Conservation (phyloP, 2,113 vertebrate genomes). For the Aleadryas rufinucha region DNA sequence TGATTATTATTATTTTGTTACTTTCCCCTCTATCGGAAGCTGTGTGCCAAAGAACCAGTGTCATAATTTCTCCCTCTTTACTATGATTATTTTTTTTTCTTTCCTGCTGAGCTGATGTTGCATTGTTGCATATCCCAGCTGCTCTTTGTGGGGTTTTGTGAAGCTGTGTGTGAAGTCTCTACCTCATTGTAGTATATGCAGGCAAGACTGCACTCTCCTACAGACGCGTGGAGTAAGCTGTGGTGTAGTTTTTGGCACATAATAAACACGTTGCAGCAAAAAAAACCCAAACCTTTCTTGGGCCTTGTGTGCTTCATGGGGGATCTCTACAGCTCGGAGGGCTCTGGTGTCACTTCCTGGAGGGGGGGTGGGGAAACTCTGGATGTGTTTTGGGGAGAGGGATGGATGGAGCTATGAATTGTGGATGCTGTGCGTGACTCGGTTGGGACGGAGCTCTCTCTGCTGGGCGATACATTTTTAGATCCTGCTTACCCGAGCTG, state of each 20-base stretch:
- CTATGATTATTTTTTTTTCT: neutral
- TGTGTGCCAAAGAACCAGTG: constrained; percentile 95
- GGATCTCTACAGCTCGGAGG: fast-evolving
- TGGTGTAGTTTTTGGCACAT: constrained; percentile 91
- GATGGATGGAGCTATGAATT: neutral
- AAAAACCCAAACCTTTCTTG: neutral
- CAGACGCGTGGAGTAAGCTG: constrained; percentile 93
- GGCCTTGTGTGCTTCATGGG: fast-evolving
- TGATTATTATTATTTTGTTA: constrained; percentile 52
- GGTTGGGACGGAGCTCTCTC: neutral
- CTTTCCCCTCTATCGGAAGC: constrained; percentile 82
- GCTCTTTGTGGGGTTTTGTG: constrained; percentile 91
- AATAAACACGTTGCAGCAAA: constrained; percentile 99
- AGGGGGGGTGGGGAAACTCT: neutral
- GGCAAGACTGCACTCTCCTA: constrained; percentile 92
- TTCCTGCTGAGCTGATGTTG: constrained; percentile 88
- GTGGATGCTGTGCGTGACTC: neutral
- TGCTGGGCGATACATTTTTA: fast-evolving
- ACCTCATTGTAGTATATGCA: constrained; percentile 99
- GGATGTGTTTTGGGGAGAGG: neutral
- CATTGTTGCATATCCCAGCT: constrained; percentile 87
- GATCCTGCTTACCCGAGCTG: fast-evolving
- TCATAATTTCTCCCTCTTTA: constrained; percentile 70
- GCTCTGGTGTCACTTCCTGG: neutral
- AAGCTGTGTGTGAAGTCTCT: constrained; percentile 92